Evolutionary conservation across 2,888 invertebrate species (phyloP).

Genomic region (Auanema sp.): DNA sequence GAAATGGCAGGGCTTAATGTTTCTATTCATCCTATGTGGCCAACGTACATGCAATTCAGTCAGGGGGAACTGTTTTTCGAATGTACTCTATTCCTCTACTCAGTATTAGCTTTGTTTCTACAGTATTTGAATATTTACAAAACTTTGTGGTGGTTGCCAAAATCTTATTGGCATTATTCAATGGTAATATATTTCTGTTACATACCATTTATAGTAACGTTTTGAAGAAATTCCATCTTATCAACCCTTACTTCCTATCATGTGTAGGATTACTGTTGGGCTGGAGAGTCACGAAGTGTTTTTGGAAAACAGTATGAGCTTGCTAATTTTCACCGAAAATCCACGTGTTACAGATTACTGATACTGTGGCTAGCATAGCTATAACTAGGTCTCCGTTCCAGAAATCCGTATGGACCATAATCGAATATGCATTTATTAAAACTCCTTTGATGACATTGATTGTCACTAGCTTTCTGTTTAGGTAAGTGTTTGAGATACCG

Average conservation of each 20-base stretch:
- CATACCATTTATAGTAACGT: not conserved
- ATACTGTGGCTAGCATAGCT: conserved; percentile 35
- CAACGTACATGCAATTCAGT: conserved; percentile 36
- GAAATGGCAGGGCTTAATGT: conserved; percentile 29
- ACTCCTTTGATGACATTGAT: conserved; percentile 59
- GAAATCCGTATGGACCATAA: conserved; percentile 34
- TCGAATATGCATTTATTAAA: conserved; percentile 56
- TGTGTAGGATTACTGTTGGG: conserved; percentile 82
- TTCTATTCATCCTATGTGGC: conserved; percentile 46
- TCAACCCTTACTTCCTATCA: conserved; percentile 83
- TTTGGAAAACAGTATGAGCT: conserved; percentile 67
- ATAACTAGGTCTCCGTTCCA: conserved; percentile 27
- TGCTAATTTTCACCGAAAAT: not conserved
- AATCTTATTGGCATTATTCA: conserved; percentile 83
- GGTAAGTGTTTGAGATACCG: conserved; percentile 26
- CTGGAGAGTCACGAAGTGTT: conserved; percentile 76
- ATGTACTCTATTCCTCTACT: conserved; percentile 80
- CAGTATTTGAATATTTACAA: conserved; percentile 93
- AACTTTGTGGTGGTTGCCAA: conserved; percentile 94
- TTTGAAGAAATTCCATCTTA: conserved; percentile 85
- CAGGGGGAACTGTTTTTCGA: conserved; percentile 81
- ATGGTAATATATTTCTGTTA: conserved; percentile 75
- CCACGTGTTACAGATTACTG: conserved; percentile 38
- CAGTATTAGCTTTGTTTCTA: conserved; percentile 76
- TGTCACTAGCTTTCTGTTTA: conserved; percentile 58